These are phyloP conservation scores for Cosmia trapezina DNA, from an alignment of 2,888 invertebrate genomes.

Conservation along the genomic window DNA sequence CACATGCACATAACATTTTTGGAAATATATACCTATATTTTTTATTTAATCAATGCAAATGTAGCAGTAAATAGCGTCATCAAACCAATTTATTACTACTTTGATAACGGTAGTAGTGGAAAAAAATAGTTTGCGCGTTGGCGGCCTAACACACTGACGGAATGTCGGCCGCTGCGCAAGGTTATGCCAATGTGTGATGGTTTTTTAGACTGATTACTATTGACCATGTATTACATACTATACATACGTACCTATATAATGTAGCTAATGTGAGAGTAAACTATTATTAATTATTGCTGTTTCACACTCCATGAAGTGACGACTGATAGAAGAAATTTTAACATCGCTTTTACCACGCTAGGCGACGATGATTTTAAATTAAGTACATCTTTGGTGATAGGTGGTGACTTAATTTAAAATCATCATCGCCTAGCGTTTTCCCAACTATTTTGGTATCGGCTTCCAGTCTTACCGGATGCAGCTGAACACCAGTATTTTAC, in stretches of 20 bases:
- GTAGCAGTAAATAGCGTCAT: conserved; percentile 71
- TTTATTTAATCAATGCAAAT: conserved; percentile 69
- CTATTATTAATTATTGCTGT: conserved; percentile 14
- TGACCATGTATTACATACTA: conserved; percentile 39
- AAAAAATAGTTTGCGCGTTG: conserved; percentile 69
- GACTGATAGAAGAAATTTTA: conserved; percentile 21
- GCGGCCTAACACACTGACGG: conserved; percentile 62
- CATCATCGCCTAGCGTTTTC: too few species aligned
- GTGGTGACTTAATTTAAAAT: too few species aligned
- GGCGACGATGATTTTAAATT: too few species aligned
- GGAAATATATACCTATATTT: conserved; percentile 35
- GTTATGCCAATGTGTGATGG: conserved; percentile 48
- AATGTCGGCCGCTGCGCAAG: conserved; percentile 64
- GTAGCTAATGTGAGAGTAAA: conserved; percentile 24
- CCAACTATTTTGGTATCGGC: too few species aligned
- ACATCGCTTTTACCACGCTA: too few species aligned
- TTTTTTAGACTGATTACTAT: conserved; percentile 50
- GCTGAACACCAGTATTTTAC: too few species aligned
- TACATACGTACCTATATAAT: conserved; percentile 5
- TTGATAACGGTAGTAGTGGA: conserved; percentile 71
- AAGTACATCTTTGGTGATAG: too few species aligned
- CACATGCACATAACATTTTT: conserved; percentile 8
- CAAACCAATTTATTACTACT: conserved; percentile 69
- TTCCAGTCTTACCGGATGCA: too few species aligned
- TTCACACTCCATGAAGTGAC: conserved; percentile 5